These are phyloP conservation scores for Halictus rubicundus DNA, from an alignment of 1,140 invertebrate species.

Conservation along the genomic window DNA sequence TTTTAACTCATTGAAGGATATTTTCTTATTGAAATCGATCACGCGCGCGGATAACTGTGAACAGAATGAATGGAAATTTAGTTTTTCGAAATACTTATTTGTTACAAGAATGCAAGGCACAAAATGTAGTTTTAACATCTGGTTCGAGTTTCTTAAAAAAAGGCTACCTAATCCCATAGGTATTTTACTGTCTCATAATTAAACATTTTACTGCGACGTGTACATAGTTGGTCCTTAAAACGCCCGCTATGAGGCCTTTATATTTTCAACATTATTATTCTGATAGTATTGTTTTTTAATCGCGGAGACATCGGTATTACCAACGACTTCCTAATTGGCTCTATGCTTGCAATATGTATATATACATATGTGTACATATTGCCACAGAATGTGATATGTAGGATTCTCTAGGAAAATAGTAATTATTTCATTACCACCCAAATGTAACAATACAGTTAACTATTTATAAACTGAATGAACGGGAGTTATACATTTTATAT, in stretches of 20 bases:
- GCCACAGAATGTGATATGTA: constrained; percentile 23
- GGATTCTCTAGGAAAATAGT: constrained; percentile 14
- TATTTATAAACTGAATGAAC: neutral
- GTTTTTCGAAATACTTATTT: neutral
- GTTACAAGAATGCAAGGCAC: neutral
- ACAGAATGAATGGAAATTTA: neutral
- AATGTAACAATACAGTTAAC: neutral
- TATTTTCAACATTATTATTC: constrained; percentile 11
- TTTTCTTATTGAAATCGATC: constrained; percentile 45
- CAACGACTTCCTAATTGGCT: constrained; percentile 12
- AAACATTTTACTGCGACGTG: neutral
- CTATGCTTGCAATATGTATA: constrained; percentile 14
- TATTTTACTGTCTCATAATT: constrained; percentile 26
- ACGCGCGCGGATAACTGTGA: neutral
- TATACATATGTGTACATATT: neutral
- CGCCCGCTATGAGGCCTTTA: constrained; percentile 13
- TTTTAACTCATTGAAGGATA: constrained; percentile 38
- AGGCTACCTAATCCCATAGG: constrained; percentile 5
- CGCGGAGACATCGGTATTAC: constrained; percentile 5
- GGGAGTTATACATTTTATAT: constrained; percentile 25
- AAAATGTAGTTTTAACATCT: constrained; percentile 7
- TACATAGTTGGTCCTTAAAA: constrained; percentile 18
- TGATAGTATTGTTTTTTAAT: constrained; percentile 15
- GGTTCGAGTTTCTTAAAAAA: constrained; percentile 5
- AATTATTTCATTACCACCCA: constrained; percentile 25